Evolutionary conservation across 2,113 vertebrate species (phyloP).

Genomic region (Apistogramma diplotaenia): DNA sequence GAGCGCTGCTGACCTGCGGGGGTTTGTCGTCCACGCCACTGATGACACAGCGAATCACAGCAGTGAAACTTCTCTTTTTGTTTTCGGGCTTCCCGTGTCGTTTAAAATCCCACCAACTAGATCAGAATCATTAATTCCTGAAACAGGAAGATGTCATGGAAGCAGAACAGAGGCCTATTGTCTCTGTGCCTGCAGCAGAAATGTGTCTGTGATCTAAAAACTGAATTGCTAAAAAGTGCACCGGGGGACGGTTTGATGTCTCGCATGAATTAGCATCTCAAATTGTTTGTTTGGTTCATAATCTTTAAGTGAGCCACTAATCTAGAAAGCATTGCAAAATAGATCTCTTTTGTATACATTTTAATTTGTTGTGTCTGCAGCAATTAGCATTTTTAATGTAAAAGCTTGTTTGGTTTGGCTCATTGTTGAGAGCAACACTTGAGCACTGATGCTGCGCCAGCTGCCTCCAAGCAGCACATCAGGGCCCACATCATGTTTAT

Average conservation of each 20-base stretch:
- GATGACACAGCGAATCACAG: slow-evolving; percentile 35
- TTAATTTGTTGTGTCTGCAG: slow-evolving; percentile 46
- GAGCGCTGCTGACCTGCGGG: slow-evolving; percentile 32
- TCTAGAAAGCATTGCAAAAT: slow-evolving; percentile 15
- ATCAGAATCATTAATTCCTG: slow-evolving; percentile 49
- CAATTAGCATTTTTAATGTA: slow-evolving; percentile 36
- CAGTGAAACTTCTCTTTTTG: neutral
- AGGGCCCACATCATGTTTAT: neutral
- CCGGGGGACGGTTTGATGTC: slow-evolving; percentile 21
- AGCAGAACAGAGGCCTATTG: slow-evolving; percentile 18
- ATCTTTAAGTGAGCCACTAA: slow-evolving; percentile 38
- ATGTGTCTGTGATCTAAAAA: slow-evolving; percentile 43
- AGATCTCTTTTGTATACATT: slow-evolving; percentile 27
- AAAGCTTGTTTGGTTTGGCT: slow-evolving; percentile 1
- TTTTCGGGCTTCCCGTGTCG: neutral
- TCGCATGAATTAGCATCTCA: slow-evolving; percentile 55
- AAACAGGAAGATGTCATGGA: slow-evolving; percentile 21
- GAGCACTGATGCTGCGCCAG: neutral
- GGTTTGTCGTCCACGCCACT: slow-evolving; percentile 8
- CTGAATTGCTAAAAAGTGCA: slow-evolving; percentile 44
- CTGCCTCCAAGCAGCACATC: neutral
- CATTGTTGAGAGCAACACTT: slow-evolving; percentile 9
- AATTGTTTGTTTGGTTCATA: slow-evolving; percentile 28
- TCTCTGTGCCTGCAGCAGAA: slow-evolving; percentile 28
- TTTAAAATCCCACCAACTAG: slow-evolving; percentile 4